Evolutionary conservation across 2,888 invertebrate genomes (phyloP).

Genomic region (Acrocera orbiculus): DNA sequence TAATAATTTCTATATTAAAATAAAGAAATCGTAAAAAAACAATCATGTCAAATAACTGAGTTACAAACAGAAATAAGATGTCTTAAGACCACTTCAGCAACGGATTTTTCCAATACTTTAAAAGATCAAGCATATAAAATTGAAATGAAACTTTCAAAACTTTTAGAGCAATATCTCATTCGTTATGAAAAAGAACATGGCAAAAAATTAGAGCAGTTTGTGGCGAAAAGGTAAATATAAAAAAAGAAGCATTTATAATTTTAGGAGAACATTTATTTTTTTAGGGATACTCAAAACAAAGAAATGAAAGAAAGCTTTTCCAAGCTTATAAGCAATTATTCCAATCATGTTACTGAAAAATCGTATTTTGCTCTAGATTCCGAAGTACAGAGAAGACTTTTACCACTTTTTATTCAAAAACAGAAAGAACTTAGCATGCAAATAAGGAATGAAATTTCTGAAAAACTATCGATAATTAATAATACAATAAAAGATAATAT

Average conservation of each 20-base stretch:
- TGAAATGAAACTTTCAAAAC: constrained; percentile 14
- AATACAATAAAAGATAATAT: constrained; percentile 61
- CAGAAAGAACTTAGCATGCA: constrained; percentile 58
- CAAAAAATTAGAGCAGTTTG: constrained; percentile 23
- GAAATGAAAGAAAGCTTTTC: constrained; percentile 36
- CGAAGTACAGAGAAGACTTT: constrained; percentile 37
- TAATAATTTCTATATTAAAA: too few relatives aligned
- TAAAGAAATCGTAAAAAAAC: constrained; percentile 33
- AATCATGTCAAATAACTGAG: constrained; percentile 33
- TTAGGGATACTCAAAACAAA: constrained; percentile 33
- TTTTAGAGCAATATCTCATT: constrained; percentile 29
- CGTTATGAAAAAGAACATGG: constrained; percentile 28
- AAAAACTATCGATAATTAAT: constrained; percentile 56
- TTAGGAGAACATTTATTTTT: constrained; percentile 11
- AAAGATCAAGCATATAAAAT: background rate
- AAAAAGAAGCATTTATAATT: constrained; percentile 6
- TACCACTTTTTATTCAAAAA: constrained; percentile 43
- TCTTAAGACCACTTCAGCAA: constrained; percentile 13
- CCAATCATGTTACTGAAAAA: constrained; percentile 34
- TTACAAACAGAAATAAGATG: constrained; percentile 30
- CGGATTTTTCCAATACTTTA: too few relatives aligned
- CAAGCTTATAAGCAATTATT: constrained; percentile 36
- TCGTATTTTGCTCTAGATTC: constrained; percentile 37
- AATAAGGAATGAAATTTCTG: constrained; percentile 53
- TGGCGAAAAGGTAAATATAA: background rate